Evolutionary conservation across 1,140 invertebrate genomes (phyloP).

Genomic region (Mylabris phalerata): DNA sequence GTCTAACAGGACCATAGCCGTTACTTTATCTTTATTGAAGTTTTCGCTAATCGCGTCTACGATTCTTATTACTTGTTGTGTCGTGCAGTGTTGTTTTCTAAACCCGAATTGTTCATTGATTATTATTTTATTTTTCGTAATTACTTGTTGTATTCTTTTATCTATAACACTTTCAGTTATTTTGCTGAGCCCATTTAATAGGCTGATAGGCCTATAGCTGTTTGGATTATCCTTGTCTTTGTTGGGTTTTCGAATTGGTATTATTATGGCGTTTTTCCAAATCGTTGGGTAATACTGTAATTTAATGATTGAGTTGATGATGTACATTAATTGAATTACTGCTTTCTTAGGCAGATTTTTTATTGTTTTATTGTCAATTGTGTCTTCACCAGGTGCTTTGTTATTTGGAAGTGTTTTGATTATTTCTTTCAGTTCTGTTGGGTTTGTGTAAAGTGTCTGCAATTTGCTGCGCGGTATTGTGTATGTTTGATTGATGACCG

Average conservation of each 20-base stretch:
- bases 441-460: conserved; percentile 10
- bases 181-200: conserved; percentile 23
- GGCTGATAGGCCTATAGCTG: conserved; percentile 24
- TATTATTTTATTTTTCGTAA: neutral
- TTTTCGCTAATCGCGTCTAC: neutral
- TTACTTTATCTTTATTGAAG: neutral
- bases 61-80: neutral
- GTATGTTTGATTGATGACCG: no score
- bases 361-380: conserved; percentile 24
- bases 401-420: conserved; percentile 19
- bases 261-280: conserved; percentile 35
- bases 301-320: conserved; percentile 34
- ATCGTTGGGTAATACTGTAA: conserved; percentile 26
- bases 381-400: conserved; percentile 35
- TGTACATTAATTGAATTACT: conserved; percentile 26
- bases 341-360: conserved; percentile 23
- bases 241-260: conserved; percentile 33
- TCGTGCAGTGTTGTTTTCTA: neutral
- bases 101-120: conserved; percentile 19
- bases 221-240: conserved; percentile 21
- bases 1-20: conserved; percentile 17
- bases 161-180: conserved; percentile 22
- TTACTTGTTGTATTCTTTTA: neutral
- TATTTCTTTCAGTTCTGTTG: neutral
- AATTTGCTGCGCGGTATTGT: no score